Base-by-base conservation (phyloP, 2,797 vertebrate species). In the Lagodon rhomboides region DNA sequence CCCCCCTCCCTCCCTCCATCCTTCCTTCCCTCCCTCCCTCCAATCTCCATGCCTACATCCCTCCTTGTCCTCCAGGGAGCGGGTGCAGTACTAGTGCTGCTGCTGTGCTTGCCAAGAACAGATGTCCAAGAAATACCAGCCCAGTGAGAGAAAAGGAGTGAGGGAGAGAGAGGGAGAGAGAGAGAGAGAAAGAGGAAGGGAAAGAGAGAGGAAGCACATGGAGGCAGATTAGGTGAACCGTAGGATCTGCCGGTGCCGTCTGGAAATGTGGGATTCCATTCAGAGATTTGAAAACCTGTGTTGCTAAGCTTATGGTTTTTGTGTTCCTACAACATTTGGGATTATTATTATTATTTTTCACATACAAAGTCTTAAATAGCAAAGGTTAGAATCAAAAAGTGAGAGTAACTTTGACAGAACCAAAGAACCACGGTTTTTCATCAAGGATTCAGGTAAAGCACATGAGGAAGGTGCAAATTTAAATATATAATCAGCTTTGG, bases 61-160 rank as follows among this genome's bases (percentile, higher is more conserved):
- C 87, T 87, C 82, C 79, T 83, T 76, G 82, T 89, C 81, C 89
- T 90, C 91, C 79, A 80, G 89, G 92, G 93, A 91, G 71, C 67
- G 54, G 87, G 84, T 84, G 89, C 86, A 90, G 82, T 73, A 80
- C 83, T 87, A 83, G 73, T 79, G 73, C 84, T 89, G 90, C 77
- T 60, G 79, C 80, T 80, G 34, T 77, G 84, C 85, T 92, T 94
- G 91, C 91, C 93, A 93, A 91, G 92, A 95, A 94, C 95, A 95
- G 94, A 96, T 95, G 95, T 95, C 93, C 88, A 92, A 94, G 90
- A 95, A 94, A 94, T 92, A 93, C 86, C 93, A 92, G 87, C 90
- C 93, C 90, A 87, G 88, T 78, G 81, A 91, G 88, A 91, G 86
- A 89, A 82, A 90, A 79, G 65, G 83, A 90, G 77, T 41, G 83